Base-by-base conservation (phyloP, 2,113 vertebrate genomes). In the Xiphorhynchus elegans region DNA sequence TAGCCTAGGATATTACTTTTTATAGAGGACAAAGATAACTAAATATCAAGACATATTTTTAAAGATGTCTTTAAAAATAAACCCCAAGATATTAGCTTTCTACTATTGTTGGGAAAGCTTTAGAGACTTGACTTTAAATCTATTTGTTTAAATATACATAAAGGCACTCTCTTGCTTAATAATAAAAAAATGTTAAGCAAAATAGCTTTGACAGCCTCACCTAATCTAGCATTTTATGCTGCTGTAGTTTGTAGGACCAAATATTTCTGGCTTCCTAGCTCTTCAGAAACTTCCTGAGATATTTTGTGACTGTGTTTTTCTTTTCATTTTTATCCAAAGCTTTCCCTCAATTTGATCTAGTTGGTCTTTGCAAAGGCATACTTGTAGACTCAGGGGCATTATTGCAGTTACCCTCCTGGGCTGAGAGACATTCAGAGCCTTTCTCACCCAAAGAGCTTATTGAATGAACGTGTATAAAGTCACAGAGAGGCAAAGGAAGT, bases 171-270 rank as follows among this genome's bases (percentile, higher is more conserved):
- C 26, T 82, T 25, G 5, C 17, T 80, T 33, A 18, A 40, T 33
- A 73, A 63, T 42, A 16, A 79, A 79, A 79, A 95, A 33, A 40
- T 9, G 7, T 19, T 58, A 77, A 66, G 28, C 3, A 66, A 86
- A 85, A 78, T 44, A 0, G 0, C 1, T 25, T 40, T n/a, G 6
- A 89, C 1, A 1, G 17, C 70, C 35, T 50, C 18, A 69, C 17
- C 3, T 83, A 69, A 64, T 55, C 29, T 46, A 73, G 35, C 31
- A 75, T 14, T 10, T 66, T 59, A 47, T 31, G n/a, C 17, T 53
- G 46, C 37, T 62, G 25, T 23, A 68, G 18, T 56, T 74, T 77
- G 42, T 47, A 77, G 11, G 26, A 42, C 7, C 13, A 89, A 95
- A n/a, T 55, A 74, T 42, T 88, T 80, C 67, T 77, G 28, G 7